Conservation (phyloP, 2,113 vertebrate species). For the Semnornis frantzii region DNA sequence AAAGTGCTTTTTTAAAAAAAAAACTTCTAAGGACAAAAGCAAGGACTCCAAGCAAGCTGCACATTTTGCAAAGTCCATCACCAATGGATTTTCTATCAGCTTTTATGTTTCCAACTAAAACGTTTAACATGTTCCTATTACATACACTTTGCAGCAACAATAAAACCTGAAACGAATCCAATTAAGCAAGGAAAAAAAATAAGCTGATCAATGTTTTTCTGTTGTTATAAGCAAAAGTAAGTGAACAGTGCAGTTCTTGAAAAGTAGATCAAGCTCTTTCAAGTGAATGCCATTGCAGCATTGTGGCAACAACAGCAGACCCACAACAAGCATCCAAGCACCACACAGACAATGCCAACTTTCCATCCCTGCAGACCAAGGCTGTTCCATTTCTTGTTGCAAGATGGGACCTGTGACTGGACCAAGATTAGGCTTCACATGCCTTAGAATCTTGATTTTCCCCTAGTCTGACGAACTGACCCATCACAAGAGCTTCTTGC, state of each 20-base stretch:
- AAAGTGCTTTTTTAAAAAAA: not conserved
- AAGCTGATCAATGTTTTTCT: not conserved
- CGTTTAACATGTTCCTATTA: not conserved
- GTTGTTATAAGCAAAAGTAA: not conserved
- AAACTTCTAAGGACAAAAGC: not conserved
- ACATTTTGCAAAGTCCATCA: not conserved
- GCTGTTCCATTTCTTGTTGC: not conserved
- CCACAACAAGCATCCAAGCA: not conserved
- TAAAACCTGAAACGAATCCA: not conserved
- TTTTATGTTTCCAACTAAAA: not conserved
- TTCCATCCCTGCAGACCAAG: not conserved
- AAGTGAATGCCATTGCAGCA: not conserved
- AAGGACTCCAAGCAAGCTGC: not conserved
- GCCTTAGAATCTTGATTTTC: not conserved
- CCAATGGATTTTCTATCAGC: not conserved
- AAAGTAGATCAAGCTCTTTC: not conserved
- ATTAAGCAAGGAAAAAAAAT: not conserved
- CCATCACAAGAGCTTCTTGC: fast-evolving
- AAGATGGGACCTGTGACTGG: fast-evolving
- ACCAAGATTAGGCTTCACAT: fast-evolving
- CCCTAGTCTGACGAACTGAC: not conserved
- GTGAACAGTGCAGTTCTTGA: not conserved
- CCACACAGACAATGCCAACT: not conserved
- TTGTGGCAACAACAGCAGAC: fast-evolving
- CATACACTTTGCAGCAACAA: not conserved